Evolutionary conservation across 2,113 vertebrate genomes (phyloP).

Genomic region (Hypomesus transpacificus): DNA sequence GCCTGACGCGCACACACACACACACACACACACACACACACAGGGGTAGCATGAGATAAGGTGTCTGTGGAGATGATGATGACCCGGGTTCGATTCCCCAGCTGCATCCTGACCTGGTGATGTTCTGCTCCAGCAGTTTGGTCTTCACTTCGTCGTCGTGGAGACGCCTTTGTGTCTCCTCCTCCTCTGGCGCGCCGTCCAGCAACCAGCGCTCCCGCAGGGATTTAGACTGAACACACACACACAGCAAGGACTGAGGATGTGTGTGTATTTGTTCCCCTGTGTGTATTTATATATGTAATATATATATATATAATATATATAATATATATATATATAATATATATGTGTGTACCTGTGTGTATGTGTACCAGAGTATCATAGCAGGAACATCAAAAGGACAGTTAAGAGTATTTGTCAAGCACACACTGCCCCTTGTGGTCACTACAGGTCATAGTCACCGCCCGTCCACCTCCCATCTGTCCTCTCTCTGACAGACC

Average conservation of each 20-base stretch:
- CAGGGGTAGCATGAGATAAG: neutral
- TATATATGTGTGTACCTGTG: neutral
- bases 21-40: slow-evolving; percentile 26
- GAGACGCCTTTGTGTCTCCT: slow-evolving; percentile 85
- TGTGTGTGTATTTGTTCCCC: neutral
- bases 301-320: neutral
- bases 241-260: neutral
- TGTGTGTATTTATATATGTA: neutral
- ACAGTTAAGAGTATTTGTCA: too few relatives aligned
- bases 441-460: neutral
- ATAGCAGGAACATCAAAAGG: too few relatives aligned
- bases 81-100: neutral
- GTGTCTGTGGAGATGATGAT: neutral
- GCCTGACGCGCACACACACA: slow-evolving; percentile 62
- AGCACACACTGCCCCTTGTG: neutral
- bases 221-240: slow-evolving; percentile 81
- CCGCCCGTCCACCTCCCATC: too few relatives aligned
- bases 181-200: slow-evolving; percentile 88
- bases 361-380: too few relatives aligned
- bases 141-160: slow-evolving; percentile 87
- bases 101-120: slow-evolving; percentile 78
- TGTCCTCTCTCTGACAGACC: neutral
- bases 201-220: slow-evolving; percentile 93
- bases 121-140: slow-evolving; percentile 83
- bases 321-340: neutral